These are phyloP conservation scores for Autographa gamma DNA, from an alignment of 2,888 invertebrate genomes.

Conservation along the genomic window DNA sequence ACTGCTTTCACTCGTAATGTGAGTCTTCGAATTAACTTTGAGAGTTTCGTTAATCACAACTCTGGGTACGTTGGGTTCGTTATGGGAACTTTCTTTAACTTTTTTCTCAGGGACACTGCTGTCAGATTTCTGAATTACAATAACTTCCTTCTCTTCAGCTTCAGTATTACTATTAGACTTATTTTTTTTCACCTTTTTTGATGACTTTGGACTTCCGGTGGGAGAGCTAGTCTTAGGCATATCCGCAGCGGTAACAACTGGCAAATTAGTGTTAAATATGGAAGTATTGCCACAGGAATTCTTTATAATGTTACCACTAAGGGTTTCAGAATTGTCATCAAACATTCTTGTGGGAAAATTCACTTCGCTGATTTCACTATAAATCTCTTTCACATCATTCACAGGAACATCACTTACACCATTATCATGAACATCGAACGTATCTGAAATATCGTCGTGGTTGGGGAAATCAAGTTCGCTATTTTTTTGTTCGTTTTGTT, in stretches of 20 bases:
- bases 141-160: not conserved
- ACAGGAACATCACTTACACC: not conserved
- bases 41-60: not conserved
- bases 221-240: not conserved
- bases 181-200: not conserved
- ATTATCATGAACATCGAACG: not conserved
- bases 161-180: not conserved
- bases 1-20: not conserved
- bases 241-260: not conserved
- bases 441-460: not conserved
- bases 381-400: slow-evolving; percentile 1
- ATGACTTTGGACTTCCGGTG: not conserved
- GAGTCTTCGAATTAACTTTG: not conserved
- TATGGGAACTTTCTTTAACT: not conserved
- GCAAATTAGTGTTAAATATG: not conserved
- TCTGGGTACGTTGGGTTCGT: not conserved
- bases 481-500: not conserved
- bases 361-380: not conserved
- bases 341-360: not conserved
- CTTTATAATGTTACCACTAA: not conserved
- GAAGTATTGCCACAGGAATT: not conserved
- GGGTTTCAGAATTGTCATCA: not conserved
- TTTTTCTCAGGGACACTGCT: not conserved
- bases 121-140: not conserved
- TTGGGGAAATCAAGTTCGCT: not conserved